A percentile compares a stretch with the other conserved stretches of the same genome.
Conservation (phyloP, 2,888 invertebrate species). For the Calephelis perditalis region DNA sequence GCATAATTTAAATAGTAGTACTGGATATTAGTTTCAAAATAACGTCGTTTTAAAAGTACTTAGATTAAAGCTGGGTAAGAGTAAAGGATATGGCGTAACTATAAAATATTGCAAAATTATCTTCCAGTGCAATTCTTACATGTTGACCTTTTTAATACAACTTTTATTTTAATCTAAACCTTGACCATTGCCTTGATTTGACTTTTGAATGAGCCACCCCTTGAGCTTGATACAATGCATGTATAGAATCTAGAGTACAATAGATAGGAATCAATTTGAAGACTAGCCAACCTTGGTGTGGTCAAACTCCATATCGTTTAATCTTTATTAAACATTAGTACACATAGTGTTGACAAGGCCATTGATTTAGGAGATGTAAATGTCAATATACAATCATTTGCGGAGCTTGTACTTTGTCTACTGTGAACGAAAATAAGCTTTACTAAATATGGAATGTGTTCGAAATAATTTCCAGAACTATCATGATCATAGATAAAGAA, state of each 20-base stretch:
- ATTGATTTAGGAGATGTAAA: conserved; percentile 19
- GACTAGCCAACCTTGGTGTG: conserved; percentile 35
- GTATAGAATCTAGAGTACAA: conserved; percentile 34
- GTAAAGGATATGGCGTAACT: too few species aligned
- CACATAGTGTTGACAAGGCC: neutral
- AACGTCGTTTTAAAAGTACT: too few species aligned
- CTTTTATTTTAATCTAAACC: neutral
- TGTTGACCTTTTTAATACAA: too few species aligned
- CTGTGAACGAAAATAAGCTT: neutral
- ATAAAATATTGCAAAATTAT: too few species aligned
- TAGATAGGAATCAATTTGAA: conserved; percentile 33
- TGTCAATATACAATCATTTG: conserved; percentile 15
- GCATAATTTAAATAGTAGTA: too few species aligned
- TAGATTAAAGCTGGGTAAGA: too few species aligned
- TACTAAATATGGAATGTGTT: too few species aligned
- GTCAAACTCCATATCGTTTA: conserved; percentile 22
- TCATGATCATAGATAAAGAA: too few species aligned
- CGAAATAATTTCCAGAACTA: too few species aligned
- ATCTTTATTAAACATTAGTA: conserved; percentile 7
- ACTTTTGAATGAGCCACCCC: neutral
- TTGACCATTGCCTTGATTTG: neutral
- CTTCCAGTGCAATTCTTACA: too few species aligned
- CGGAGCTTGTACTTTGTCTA: neutral
- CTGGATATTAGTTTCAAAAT: too few species aligned
- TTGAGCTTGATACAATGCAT: neutral